Percentiles rank a stretch among this genome's conserved stretches.
phyloP scores from a whole-genome alignment of 2,797 vertebrate species.

The Simalia tracyae region DNA sequence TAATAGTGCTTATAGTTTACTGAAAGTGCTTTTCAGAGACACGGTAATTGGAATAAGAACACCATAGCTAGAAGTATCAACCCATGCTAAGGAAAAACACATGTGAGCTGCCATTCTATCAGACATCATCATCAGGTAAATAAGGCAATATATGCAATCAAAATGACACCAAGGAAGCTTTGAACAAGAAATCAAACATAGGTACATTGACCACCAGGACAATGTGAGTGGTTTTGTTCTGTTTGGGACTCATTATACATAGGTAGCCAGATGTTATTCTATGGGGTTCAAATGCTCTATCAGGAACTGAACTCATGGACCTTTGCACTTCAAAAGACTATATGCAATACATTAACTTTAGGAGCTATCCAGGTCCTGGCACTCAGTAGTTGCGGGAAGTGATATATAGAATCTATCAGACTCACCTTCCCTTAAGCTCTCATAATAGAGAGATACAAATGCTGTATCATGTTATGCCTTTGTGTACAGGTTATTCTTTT shows the following conservation, averaged over 20 bases:
- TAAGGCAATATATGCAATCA: constrained; percentile 18
- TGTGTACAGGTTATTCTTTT: not conserved
- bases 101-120: not conserved
- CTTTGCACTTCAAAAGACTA: not conserved
- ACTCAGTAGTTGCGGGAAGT: not conserved
- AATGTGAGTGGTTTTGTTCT: not conserved
- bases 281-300: not conserved
- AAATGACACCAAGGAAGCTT: not conserved
- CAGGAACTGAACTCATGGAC: not conserved
- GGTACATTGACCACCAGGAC: not conserved
- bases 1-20: constrained; percentile 6
- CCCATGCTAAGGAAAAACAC: not conserved
- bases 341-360: not conserved
- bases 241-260: not conserved
- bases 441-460: not conserved
- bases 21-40: not conserved
- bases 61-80: not conserved
- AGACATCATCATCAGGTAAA: constrained; percentile 1
- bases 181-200: not conserved
- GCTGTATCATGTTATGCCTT: not conserved
- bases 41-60: not conserved
- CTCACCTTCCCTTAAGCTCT: not conserved
- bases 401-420: not conserved
- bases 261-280: not conserved
- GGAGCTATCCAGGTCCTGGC: not conserved